phyloP scores from a whole-genome alignment of 2,888 invertebrate genomes.

The Oconnorella tubifera region DNA sequence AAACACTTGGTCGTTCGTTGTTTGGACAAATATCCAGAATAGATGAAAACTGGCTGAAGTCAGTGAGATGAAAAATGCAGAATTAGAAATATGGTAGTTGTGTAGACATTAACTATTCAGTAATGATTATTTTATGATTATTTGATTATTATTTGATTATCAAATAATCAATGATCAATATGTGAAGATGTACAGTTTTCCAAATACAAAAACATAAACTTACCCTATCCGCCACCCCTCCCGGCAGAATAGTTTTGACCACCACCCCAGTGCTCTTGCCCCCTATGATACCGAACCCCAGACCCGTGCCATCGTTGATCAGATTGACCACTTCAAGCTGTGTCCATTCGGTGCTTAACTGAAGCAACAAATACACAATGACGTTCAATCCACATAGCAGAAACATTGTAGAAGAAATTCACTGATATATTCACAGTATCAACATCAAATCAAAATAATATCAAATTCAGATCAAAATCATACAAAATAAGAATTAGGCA shows the following conservation, averaged over 20 bases:
- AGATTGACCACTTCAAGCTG: conserved; percentile 98
- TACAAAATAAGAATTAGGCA: too few relatives aligned
- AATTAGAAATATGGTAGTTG: not conserved
- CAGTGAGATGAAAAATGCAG: too few relatives aligned
- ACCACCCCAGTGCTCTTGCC: conserved; percentile 94
- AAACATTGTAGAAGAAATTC: not conserved
- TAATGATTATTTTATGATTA: too few relatives aligned
- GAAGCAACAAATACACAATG: conserved; percentile 35
- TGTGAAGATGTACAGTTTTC: not conserved
- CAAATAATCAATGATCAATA: not conserved
- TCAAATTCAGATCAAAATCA: too few relatives aligned
- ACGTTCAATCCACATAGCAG: not conserved
- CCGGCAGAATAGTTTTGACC: conserved; percentile 95
- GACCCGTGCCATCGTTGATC: conserved; percentile 93
- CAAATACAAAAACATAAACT: too few relatives aligned
- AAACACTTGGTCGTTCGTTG: too few relatives aligned
- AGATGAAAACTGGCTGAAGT: too few relatives aligned
- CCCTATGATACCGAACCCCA: conserved; percentile 98
- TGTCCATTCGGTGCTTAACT: conserved; percentile 98
- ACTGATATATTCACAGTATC: not conserved
- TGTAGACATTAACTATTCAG: not conserved
- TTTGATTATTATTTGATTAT: not conserved
- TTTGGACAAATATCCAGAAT: too few relatives aligned
- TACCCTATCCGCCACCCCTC: conserved; percentile 93
- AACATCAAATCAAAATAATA: conserved; percentile 1